These are phyloP conservation scores for Selenia dentaria DNA, from an alignment of 2,888 invertebrate genomes.

Conservation along the genomic window DNA sequence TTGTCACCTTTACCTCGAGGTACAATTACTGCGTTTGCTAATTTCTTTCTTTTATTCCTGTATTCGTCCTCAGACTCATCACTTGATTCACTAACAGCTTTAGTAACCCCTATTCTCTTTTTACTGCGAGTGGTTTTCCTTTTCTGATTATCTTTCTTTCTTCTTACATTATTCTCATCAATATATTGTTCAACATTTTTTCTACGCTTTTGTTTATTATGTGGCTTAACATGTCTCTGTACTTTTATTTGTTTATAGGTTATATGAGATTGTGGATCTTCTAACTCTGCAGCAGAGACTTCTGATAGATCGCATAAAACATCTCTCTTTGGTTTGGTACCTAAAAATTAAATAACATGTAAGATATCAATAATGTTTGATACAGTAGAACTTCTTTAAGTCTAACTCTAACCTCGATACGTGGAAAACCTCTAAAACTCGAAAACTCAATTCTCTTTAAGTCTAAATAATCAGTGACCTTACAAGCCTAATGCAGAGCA, in stretches of 20 bases:
- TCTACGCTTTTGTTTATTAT: slow-evolving; percentile 54
- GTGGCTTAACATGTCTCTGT: slow-evolving; percentile 46
- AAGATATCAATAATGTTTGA: no score
- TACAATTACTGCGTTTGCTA: slow-evolving; percentile 83
- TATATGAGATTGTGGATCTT: slow-evolving; percentile 43
- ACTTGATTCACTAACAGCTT: slow-evolving; percentile 60
- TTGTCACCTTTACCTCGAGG: slow-evolving; percentile 60
- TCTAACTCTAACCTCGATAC: no score
- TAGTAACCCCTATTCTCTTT: slow-evolving; percentile 50
- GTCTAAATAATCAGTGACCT: no score
- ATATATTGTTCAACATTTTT: slow-evolving; percentile 41
- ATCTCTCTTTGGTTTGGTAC: slow-evolving; percentile 43
- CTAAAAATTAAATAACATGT: slow-evolving; percentile 43
- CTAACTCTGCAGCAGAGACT: slow-evolving; percentile 61
- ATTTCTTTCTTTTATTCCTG: slow-evolving; percentile 71
- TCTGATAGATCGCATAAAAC: slow-evolving; percentile 58
- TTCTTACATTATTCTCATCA: slow-evolving; percentile 27
- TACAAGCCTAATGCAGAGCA: no score
- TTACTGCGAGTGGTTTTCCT: slow-evolving; percentile 50
- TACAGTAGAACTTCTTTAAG: no score
- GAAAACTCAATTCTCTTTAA: no score
- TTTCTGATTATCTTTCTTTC: slow-evolving; percentile 47
- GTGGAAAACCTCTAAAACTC: no score
- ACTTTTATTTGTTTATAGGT: slow-evolving; percentile 34
- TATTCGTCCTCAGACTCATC: slow-evolving; percentile 76